Conservation (phyloP, 1,140 invertebrate species). For the Daktulosphaira vitifoliae region DNA sequence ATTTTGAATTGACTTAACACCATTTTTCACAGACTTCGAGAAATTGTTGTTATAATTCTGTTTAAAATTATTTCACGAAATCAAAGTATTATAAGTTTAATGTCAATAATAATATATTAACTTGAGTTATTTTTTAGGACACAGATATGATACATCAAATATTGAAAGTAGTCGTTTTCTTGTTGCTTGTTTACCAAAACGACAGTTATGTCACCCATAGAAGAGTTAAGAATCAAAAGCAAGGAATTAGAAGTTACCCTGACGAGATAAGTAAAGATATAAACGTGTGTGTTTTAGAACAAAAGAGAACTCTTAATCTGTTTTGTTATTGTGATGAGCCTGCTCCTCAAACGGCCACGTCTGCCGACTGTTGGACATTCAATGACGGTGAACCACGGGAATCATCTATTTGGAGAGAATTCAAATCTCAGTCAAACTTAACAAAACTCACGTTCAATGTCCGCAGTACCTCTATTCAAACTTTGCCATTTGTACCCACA, state of each 20-base stretch:
- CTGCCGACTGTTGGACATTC: constrained; percentile 56
- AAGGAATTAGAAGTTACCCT: neutral
- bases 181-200: neutral
- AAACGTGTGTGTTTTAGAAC: constrained; percentile 46
- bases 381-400: constrained; percentile 52
- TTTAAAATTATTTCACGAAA: too few species aligned
- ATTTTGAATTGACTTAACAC: too few species aligned
- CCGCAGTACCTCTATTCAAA: constrained; percentile 48
- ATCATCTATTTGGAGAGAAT: constrained; percentile 57
- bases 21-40: too few species aligned
- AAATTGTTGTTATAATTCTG: too few species aligned
- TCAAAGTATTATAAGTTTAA: too few species aligned
- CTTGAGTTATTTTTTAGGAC: too few species aligned
- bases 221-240: neutral
- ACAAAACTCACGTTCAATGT: constrained; percentile 60
- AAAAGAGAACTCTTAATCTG: constrained; percentile 41
- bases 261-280: constrained; percentile 18
- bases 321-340: constrained; percentile 46
- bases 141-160: too few species aligned
- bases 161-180: neutral
- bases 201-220: constrained; percentile 1
- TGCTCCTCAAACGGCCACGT: constrained; percentile 42
- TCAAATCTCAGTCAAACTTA: constrained; percentile 58
- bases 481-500: constrained; percentile 58
- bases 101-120: too few species aligned